Base-by-base conservation (phyloP, 2,113 vertebrate species). In the Ornithorhynchus anatinus region DNA sequence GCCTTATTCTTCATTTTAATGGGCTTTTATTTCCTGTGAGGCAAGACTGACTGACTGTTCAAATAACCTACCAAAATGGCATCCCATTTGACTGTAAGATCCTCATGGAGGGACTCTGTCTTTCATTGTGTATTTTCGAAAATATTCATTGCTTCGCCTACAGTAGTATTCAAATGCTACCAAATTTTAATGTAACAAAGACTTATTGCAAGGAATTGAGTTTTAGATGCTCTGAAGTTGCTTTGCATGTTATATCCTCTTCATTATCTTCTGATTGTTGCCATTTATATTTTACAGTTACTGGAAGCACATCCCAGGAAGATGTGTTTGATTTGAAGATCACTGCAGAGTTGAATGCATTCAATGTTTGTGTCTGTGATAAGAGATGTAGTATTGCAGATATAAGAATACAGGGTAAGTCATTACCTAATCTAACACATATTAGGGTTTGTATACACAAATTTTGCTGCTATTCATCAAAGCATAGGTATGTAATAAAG, bases 341-440 rank as follows among this genome's bases (percentile, higher is more conserved):
- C 50, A 84, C 80, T 51, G 91, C 96, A 85, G 89, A 92, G 17
- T 86, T 99, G 32, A 96, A 93, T 70, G 93, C 95, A 9, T 96
- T 99, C 73, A 93, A 93, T 44, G 59, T 98, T 22, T 81, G 94
- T 36, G 86, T 99, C 36, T 96, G 97, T 85, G 95, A 98, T 88
- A 94, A 93, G 84, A 91, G 82, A 8, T 91, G 88, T 80, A 88
- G 86, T 69, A 97, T 96, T 84, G 96, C 96, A 25, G 94, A 98
- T 81, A 95, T 99, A 65, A 96, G 92, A 82, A 93, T 99, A 90
- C 94, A 93, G 82, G 98, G 98, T 98, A 78, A 83, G 71, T 1
- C 31, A 35, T 50, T 27, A 23, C 45, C 67, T 15, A n/a, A 58
- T 65, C 36, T 9, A 38, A 2, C 37, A 16, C 13, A 1, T 76